Evolutionary conservation across 2,888 invertebrate species (phyloP).

Genomic region (Ophioninae sp.): DNA sequence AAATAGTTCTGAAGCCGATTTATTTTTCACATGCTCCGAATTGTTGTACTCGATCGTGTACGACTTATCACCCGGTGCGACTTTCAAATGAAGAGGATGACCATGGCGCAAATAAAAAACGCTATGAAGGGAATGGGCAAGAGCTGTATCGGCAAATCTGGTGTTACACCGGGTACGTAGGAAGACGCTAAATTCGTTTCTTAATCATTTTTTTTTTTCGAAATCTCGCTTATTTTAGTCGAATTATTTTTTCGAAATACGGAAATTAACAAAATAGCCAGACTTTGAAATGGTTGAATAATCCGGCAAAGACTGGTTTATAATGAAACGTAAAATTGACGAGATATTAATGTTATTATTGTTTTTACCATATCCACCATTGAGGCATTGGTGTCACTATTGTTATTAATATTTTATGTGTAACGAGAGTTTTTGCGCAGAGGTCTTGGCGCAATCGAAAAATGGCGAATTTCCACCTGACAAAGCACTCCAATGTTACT

Average conservation of each 20-base stretch:
- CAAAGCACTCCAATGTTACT: slow-evolving; percentile 81
- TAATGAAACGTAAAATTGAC: not conserved
- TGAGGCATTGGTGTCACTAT: not conserved
- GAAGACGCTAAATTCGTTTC: not conserved
- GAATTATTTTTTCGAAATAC: not conserved
- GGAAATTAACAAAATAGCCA: not conserved
- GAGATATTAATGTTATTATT: not conserved
- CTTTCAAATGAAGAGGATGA: slow-evolving; percentile 63
- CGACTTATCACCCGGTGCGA: slow-evolving; percentile 14
- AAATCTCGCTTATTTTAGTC: not conserved
- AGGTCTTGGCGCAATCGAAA: slow-evolving; percentile 59
- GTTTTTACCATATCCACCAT: not conserved
- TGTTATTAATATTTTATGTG: not conserved
- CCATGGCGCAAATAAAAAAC: slow-evolving; percentile 84
- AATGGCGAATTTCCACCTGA: slow-evolving; percentile 67
- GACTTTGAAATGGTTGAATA: not conserved
- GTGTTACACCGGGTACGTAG: slow-evolving; percentile 83
- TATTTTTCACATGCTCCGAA: slow-evolving; percentile 24
- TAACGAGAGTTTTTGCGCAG: slow-evolving; percentile 51
- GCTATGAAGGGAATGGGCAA: slow-evolving; percentile 85
- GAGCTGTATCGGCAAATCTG: slow-evolving; percentile 85
- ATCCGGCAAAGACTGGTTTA: not conserved
- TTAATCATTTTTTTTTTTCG: not conserved
- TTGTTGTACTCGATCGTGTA: not conserved
- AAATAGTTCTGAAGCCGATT: slow-evolving; percentile 33